Evolutionary conservation across 2,797 vertebrate species (phyloP), one percentile per base, ranked within the genome.

Genomic region (Rhodeus uyekii): DNA sequence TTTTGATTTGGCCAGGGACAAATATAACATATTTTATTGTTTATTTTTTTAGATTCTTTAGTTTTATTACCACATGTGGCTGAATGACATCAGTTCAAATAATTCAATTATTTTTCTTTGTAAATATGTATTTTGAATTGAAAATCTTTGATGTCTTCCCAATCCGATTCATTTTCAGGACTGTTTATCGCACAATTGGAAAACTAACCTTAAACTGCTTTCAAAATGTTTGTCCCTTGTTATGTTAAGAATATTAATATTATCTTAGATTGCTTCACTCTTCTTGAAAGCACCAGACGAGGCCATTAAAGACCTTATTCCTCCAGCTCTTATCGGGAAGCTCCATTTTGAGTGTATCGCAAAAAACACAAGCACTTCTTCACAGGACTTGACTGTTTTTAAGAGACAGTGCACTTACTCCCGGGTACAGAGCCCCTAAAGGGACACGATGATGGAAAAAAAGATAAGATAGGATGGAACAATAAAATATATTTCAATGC

Each of bases 291-390:
- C 69, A 74, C 69, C 10, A 29, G 10, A 74, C 16, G 6, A 65
- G 34, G 32, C 71, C 60, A 81, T 74, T 50, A 64, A 74, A 65
- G 58, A 72, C 18, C 29, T 76, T 67, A 64, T 67, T 32, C 34
- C 34, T 53, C 50, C 16, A 65, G 46, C 42, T 29, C 22, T 65
- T 63, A 61, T 74, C 39, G 0, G 68, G 29, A 74, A 74, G 65
- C 46, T 75, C 69, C 42, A 39, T 74, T 48, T 29, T 38, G 58
- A 64, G 79, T 32, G 71, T 9, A 34, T 75, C n/a, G 3, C 32
- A 55, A 34, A 81, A 64, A 53, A 74, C 61, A 81, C 69, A 67
- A 53, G n/a, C 61, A 67, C 19, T 82, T 75, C 46, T 55, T 82
- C 61, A 75, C 4, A 60, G 27, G 50, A 80, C 22, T 58, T 44